Evolutionary conservation across 1,140 invertebrate genomes (phyloP).

Genomic region (Zophobas morio): DNA sequence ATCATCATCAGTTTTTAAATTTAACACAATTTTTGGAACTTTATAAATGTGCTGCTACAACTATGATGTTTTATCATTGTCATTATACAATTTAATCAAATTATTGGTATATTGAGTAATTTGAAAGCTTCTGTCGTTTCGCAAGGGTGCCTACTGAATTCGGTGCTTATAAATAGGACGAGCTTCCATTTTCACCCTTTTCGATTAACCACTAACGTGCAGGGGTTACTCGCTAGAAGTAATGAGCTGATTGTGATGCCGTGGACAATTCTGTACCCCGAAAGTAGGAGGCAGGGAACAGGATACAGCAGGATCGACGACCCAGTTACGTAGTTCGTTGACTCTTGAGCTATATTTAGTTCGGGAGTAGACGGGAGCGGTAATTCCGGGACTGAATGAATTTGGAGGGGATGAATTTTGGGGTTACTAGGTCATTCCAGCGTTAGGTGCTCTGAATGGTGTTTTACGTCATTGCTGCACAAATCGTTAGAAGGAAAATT

Average conservation of each 20-base stretch:
- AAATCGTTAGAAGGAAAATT: conserved; percentile 12
- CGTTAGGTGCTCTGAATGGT: conserved; percentile 44
- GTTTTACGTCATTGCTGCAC: conserved; percentile 38
- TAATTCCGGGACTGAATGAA: conserved; percentile 45
- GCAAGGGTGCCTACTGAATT: neutral
- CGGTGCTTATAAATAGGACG: conserved; percentile 8
- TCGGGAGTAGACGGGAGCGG: conserved; percentile 38
- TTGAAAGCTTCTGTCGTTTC: neutral
- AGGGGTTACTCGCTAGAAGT: conserved; percentile 34
- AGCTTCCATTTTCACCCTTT: conserved; percentile 20
- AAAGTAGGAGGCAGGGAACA: conserved; percentile 11
- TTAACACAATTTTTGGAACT: no score
- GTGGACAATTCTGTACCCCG: conserved; percentile 37
- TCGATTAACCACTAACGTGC: conserved; percentile 21
- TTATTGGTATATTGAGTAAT: neutral
- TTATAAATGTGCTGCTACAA: no score
- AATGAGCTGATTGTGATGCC: conserved; percentile 37
- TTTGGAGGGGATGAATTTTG: conserved; percentile 45
- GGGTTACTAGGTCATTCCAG: conserved; percentile 48
- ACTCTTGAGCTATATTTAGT: conserved; percentile 47
- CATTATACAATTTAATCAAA: no score
- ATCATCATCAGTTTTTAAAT: no score
- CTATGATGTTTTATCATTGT: no score
- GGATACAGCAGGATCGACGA: conserved; percentile 44
- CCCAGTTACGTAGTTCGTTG: conserved; percentile 46